Evolutionary conservation across 2,113 vertebrate species (phyloP), one percentile per base, ranked within the genome.

Genomic region (Nibea coibor): DNA sequence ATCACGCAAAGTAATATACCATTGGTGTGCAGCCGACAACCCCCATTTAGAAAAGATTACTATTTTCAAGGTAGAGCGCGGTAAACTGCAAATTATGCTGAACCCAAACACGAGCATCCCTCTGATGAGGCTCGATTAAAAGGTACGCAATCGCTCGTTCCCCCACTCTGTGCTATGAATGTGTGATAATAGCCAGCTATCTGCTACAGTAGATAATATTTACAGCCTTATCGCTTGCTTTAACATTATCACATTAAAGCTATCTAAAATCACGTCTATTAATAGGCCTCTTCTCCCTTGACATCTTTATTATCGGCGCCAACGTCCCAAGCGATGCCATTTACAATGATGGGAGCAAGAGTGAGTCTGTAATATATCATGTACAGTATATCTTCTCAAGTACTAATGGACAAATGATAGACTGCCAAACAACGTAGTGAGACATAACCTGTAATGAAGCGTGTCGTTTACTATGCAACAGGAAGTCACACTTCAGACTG

Each of bases 91-190:
- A 31, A 74, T 75, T 53, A 54, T 64, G 61, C 50, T 20, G 22
- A 80, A 62, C 24, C 53, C 61, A 80, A 92, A 82, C 39, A 76
- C 39, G 79, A 83, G 74, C 71, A 72, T 72, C 81, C 53, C 65
- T 74, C 42, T 57, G 65, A 22, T 69, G 51, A 53, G 42, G 54
- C 65, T 77, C 59, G 39, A 66, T 75, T 24, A 68, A 47, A 26
- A 80, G 26, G 17, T 57, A 65, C 51, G 19, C 22, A 19, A 45
- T 10, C 26, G n/a, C 19, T 78, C n/a, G 14, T 22, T 22, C 22
- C 17, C 16, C 16, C 14, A 43, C 31, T 64, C 5, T 73, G 10
- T 5, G 10, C 8, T 62, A 9, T 17, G 53, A 69, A 72, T 39
- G 35, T 9, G 35, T 39, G 35, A 39, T 9, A 45, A 70, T 67